phyloP scores from a whole-genome alignment of 2,888 invertebrate genomes.

The Trachelus troglodyta region DNA sequence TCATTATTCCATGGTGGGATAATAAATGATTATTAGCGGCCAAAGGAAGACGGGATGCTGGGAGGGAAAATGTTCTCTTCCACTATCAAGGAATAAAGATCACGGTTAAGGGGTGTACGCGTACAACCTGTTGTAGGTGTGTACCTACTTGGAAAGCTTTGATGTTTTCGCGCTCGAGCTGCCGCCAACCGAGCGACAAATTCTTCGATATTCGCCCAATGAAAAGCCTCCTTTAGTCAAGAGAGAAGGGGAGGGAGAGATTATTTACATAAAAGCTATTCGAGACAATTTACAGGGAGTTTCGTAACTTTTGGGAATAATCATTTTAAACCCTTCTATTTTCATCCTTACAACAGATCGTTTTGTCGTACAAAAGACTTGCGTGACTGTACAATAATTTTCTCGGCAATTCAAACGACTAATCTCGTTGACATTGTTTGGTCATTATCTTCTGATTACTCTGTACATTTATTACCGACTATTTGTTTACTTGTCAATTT shows the following conservation, averaged over 20 bases:
- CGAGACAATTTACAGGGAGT: not conserved
- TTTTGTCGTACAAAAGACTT: not conserved
- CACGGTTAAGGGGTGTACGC: not conserved
- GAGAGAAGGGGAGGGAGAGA: not conserved
- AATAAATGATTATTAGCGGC: conserved; percentile 63
- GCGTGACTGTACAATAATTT: not conserved
- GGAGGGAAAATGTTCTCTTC: not conserved
- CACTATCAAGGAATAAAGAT: not conserved
- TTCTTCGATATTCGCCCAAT: conserved; percentile 64
- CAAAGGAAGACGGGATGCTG: not conserved
- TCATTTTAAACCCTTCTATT: not conserved
- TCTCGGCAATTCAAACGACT: not conserved
- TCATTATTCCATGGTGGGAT: conserved; percentile 55
- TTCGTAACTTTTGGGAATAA: not conserved
- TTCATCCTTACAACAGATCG: not conserved
- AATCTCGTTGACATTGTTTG: not conserved
- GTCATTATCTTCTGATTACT: not conserved
- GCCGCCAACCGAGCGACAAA: conserved; percentile 62
- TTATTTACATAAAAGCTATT: not conserved
- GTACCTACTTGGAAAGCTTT: conserved; percentile 43
- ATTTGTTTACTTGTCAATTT: not conserved
- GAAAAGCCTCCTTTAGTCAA: conserved; percentile 49
- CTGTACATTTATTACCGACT: not conserved
- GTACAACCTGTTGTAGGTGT: not conserved
- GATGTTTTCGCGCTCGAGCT: conserved; percentile 59